A percentile compares a stretch with the other conserved stretches of the same genome.
phyloP scores from a whole-genome alignment of 2,113 vertebrate genomes.

The Lucifuga dentata region DNA sequence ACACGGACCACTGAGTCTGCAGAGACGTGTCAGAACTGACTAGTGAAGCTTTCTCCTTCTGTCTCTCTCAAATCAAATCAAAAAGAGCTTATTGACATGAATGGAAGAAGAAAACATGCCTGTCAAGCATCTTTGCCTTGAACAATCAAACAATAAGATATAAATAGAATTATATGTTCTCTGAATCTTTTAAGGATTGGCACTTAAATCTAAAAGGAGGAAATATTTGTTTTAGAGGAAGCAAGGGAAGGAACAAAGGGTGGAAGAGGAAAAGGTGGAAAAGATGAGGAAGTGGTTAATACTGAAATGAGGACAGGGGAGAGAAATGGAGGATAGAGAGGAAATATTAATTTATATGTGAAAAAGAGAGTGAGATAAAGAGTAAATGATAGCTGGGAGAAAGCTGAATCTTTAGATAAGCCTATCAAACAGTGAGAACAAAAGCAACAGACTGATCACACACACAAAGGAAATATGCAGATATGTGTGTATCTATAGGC shows the following conservation, averaged over 20 bases:
- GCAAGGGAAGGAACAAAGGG: background rate
- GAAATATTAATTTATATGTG: conserved; percentile 48
- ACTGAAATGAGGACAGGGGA: conserved; percentile 22
- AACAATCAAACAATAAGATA: conserved; percentile 33
- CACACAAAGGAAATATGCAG: conserved; percentile 28
- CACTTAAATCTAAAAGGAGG: conserved; percentile 1
- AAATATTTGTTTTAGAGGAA: conserved; percentile 11
- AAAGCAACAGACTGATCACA: conserved; percentile 44
- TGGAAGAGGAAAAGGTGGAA: background rate
- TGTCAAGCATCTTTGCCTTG: conserved; percentile 45
- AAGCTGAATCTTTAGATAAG: conserved; percentile 25
- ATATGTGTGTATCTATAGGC: conserved; percentile 1
- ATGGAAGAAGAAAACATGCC: conserved; percentile 31
- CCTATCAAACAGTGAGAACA: conserved; percentile 40
- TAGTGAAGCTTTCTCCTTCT: conserved; percentile 39
- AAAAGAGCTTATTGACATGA: conserved; percentile 41
- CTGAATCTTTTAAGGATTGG: conserved; percentile 15
- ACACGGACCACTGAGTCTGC: conserved; percentile 50
- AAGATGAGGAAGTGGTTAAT: background rate
- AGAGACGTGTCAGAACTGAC: conserved; percentile 59
- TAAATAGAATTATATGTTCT: conserved; percentile 33
- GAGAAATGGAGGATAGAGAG: conserved; percentile 23
- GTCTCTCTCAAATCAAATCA: conserved; percentile 57
- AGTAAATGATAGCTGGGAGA: conserved; percentile 15
- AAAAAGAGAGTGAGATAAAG: conserved; percentile 47